These are phyloP conservation scores for Sisyra terminalis DNA, from an alignment of 2,888 invertebrate genomes.

Conservation along the genomic window DNA sequence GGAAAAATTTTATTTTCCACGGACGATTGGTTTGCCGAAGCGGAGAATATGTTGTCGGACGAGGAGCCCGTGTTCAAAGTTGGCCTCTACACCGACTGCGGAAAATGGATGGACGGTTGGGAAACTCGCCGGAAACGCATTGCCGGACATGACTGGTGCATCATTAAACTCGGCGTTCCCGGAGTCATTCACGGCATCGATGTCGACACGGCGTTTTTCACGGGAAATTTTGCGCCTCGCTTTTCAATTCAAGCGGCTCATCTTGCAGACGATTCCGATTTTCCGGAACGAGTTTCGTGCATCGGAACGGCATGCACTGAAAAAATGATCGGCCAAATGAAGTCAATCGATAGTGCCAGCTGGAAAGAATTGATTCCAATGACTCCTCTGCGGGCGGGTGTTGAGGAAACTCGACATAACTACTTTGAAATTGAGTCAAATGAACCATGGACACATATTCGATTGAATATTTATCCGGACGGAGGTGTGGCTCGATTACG, in stretches of 20 bases:
- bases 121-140: conserved; percentile 42
- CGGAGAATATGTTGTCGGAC: conserved; percentile 38
- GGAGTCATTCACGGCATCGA: conserved; percentile 35
- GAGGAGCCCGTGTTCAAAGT: conserved; percentile 36
- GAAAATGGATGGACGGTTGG: conserved; percentile 58
- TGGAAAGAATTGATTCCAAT: conserved; percentile 40
- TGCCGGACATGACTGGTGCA: conserved; percentile 45
- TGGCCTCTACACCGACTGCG: conserved; percentile 39
- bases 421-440: conserved; percentile 34
- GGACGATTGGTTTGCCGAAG: conserved; percentile 45
- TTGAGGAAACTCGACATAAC: conserved; percentile 38
- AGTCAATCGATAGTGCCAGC: conserved; percentile 29
- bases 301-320: conserved; percentile 34
- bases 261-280: conserved; percentile 12
- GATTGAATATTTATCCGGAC: conserved; percentile 45
- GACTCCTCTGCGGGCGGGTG: conserved; percentile 35
- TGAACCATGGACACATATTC: conserved; percentile 37
- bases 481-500: conserved; percentile 44
- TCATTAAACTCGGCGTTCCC: conserved; percentile 36
- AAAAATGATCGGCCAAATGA: conserved; percentile 29
- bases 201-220: conserved; percentile 44
- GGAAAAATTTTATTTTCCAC: conserved; percentile 41
- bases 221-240: conserved; percentile 43
- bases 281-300: conserved; percentile 13
- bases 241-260: conserved; percentile 41